These are phyloP conservation scores for Lasiurus cinereus DNA, from an alignment of 2,113 vertebrate species.

Conservation along the genomic window DNA sequence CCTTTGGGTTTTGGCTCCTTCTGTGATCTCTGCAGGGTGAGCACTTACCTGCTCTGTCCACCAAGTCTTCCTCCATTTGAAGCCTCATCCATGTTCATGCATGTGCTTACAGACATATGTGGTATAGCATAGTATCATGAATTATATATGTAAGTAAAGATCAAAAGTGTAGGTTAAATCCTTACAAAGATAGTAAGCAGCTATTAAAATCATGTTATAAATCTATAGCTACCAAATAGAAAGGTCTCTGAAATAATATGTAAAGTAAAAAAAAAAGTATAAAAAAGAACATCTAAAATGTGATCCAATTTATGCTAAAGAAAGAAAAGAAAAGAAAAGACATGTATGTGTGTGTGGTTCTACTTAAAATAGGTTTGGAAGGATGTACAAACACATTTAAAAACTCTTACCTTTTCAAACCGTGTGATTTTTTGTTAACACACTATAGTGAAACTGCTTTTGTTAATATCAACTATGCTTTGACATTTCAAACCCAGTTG, in stretches of 20 bases:
- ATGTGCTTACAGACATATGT: background rate
- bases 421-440: background rate
- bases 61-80: background rate
- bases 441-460: background rate
- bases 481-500: background rate
- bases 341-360: background rate
- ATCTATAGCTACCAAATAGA: background rate
- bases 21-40: background rate
- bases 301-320: background rate
- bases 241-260: background rate
- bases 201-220: slow-evolving; percentile 31
- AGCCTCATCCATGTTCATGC: background rate
- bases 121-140: background rate
- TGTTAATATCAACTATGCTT: background rate
- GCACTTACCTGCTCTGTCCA: background rate
- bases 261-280: background rate
- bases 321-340: background rate
- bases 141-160: background rate
- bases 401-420: background rate
- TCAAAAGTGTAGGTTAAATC: slow-evolving; percentile 21
- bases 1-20: background rate
- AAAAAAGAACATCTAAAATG: background rate
- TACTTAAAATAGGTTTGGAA: background rate
- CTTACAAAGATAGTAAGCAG: slow-evolving; percentile 20
- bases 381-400: background rate